Evolutionary conservation across 2,113 vertebrate species (phyloP).

Genomic region (Syngnathoides biaculeatus): DNA sequence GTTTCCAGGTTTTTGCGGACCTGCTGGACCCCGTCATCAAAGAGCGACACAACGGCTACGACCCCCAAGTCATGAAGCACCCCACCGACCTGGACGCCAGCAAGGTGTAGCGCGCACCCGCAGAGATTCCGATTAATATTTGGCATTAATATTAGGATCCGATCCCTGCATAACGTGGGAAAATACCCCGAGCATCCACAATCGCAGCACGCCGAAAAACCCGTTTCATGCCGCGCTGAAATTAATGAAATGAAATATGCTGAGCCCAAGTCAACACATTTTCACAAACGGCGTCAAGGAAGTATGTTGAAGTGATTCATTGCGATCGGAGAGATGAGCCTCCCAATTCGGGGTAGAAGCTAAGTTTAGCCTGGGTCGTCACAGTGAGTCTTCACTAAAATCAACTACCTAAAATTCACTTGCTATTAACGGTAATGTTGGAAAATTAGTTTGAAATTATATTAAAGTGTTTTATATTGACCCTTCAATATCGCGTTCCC

Average conservation of each 20-base stretch:
- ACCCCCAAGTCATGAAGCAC: slow-evolving; percentile 87
- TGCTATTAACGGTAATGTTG: too few relatives aligned
- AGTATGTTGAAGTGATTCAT: too few relatives aligned
- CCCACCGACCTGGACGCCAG: slow-evolving; percentile 85
- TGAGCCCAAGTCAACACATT: too few relatives aligned
- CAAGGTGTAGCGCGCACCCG: slow-evolving; percentile 76
- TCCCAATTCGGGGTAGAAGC: not conserved
- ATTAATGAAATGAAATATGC: too few relatives aligned
- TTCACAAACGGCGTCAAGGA: not conserved
- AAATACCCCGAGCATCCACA: too few relatives aligned
- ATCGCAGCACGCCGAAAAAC: too few relatives aligned
- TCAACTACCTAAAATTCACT: not conserved
- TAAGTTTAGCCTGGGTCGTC: not conserved
- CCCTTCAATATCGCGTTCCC: not conserved
- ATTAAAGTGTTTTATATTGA: not conserved
- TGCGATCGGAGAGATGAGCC: too few relatives aligned
- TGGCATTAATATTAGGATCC: not conserved
- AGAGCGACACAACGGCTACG: slow-evolving; percentile 94
- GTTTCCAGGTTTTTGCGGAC: slow-evolving; percentile 86
- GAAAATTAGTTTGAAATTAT: too few relatives aligned
- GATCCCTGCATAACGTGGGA: too few relatives aligned
- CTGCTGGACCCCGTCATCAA: slow-evolving; percentile 88
- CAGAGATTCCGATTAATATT: not conserved
- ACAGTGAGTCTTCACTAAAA: not conserved
- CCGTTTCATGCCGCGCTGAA: too few relatives aligned